Conservation (phyloP, 2,797 vertebrate genomes). For the Babyrousa celebensis region DNA sequence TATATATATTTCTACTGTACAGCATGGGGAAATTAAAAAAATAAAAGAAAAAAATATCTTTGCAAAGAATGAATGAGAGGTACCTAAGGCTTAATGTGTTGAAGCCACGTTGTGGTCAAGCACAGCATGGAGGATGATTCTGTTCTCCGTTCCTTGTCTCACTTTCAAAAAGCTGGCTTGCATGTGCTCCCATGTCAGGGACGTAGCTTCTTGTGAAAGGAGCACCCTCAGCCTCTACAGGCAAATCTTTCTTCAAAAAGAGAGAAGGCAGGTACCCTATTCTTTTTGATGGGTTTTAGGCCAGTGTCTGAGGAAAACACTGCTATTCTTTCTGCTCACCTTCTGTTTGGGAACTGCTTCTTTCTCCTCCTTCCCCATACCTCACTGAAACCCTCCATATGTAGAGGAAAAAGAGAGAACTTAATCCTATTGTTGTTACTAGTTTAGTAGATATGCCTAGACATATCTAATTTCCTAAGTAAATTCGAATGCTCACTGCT, state of each 20-base stretch:
- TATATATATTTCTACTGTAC: too few relatives aligned
- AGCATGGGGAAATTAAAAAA: too few relatives aligned
- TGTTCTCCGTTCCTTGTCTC: neutral
- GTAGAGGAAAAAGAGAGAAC: neutral
- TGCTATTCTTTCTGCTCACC: neutral
- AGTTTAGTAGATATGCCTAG: neutral
- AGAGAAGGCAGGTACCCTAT: neutral
- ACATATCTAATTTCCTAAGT: neutral
- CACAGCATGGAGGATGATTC: fast-evolving
- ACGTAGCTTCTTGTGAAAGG: neutral
- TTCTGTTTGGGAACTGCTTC: neutral
- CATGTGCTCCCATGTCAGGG: neutral
- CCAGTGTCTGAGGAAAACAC: neutral
- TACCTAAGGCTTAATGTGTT: neutral
- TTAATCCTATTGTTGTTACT: neutral
- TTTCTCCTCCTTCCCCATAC: neutral
- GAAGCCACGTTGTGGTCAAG: fast-evolving
- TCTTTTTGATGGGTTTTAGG: neutral
- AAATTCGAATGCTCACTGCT: neutral
- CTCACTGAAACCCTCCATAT: neutral
- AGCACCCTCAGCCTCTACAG: neutral
- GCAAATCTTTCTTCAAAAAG: neutral
- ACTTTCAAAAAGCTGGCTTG: neutral
- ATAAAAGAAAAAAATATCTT: neutral
- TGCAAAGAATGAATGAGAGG: neutral